Evolutionary conservation across 1,140 invertebrate species (phyloP), one percentile per base, ranked within the genome.

Genomic region (Copidosoma floridanum): DNA sequence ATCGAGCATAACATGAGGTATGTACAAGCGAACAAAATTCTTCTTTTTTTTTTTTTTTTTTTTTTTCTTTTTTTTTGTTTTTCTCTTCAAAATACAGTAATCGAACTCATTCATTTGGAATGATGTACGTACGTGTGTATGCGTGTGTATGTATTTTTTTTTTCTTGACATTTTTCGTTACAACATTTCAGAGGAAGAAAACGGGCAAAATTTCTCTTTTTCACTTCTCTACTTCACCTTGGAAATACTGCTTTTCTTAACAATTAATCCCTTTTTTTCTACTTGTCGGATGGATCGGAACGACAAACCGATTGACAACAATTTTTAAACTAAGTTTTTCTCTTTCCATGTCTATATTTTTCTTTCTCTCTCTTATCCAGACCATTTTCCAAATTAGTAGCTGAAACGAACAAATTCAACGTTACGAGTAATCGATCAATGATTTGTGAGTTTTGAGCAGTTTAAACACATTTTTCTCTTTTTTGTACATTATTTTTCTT

Each of bases 301-400:
- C 29, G 57, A n/a, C 21, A 50, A 59, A 51, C 48, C 57, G n/a
- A 41, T 24, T 21, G 55, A 57, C 38, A 37, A 44, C 38, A 46
- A 8, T 51, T 29, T 58, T 51, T 44, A n/a, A n/a, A n/a, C n/a
- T n/a, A n/a, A n/a, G n/a, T n/a, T n/a, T n/a, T n/a, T n/a, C n/a
- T n/a, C n/a, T n/a, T n/a, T n/a, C n/a, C n/a, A n/a, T n/a, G n/a
- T n/a, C n/a, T n/a, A n/a, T n/a, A n/a, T n/a, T n/a, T n/a, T n/a
- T n/a, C n/a, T n/a, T n/a, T n/a, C n/a, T n/a, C n/a, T n/a, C n/a
- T 50, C n/a, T 46, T 46, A 29, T 59, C 37, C 41, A 37, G 20
- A 14, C 57, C 38, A 24, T 51, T 58, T 58, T 23, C 50, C 38
- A 52, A 59, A 20, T 60, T 60, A 60, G 51, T 60, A 60, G 20